Conservation (phyloP, 2,113 vertebrate genomes). For the Campylomormyrus numenius region DNA sequence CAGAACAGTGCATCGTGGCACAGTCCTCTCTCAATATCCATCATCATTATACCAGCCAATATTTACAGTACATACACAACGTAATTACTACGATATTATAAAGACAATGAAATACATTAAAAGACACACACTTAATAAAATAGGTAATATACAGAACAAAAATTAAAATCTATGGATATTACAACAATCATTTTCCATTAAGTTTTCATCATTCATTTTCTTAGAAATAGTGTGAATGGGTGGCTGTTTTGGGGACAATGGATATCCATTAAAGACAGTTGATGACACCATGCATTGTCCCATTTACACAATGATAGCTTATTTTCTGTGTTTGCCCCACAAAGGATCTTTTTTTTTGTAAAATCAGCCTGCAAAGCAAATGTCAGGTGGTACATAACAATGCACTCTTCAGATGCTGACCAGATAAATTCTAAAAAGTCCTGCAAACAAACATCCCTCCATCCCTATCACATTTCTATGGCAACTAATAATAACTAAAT, state of each 20-base stretch:
- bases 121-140: not conserved
- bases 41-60: not conserved
- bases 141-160: not conserved
- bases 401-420: not conserved
- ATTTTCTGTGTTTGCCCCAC: not conserved
- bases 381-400: not conserved
- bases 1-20: not conserved
- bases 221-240: not conserved
- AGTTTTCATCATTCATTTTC: not conserved
- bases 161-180: not conserved
- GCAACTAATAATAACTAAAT: not conserved
- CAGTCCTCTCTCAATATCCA: not conserved
- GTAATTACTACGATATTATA: not conserved
- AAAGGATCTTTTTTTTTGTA: conserved; percentile 6
- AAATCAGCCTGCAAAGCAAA: not conserved
- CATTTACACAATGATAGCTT: not conserved
- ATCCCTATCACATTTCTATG: not conserved
- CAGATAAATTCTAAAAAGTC: not conserved
- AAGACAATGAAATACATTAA: not conserved
- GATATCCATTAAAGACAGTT: not conserved
- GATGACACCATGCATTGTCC: conserved; percentile 3
- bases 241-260: not conserved
- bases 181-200: not conserved
- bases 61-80: not conserved
- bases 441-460: not conserved